These are phyloP conservation scores for Catocala nupta DNA, from an alignment of 2,888 invertebrate genomes.

Conservation along the genomic window DNA sequence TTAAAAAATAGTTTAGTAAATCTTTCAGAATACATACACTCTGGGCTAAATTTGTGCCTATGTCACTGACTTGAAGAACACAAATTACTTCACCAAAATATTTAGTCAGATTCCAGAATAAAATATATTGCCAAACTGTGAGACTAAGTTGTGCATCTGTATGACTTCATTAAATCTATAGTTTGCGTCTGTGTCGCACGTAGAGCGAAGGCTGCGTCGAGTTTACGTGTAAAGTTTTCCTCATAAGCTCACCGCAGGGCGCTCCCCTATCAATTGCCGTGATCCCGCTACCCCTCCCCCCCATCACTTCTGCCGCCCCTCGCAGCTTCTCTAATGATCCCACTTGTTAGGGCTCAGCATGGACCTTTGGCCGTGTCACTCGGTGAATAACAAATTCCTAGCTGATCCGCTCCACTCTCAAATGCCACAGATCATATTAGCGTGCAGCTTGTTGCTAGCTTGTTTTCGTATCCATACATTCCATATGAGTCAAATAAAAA, in stretches of 20 bases:
- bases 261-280: constrained; percentile 84
- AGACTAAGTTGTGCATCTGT: constrained; percentile 52
- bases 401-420: constrained; percentile 70
- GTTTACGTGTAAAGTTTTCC: constrained; percentile 84
- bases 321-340: constrained; percentile 80
- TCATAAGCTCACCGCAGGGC: constrained; percentile 80
- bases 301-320: constrained; percentile 50
- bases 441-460: constrained; percentile 34
- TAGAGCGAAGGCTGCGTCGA: constrained; percentile 62
- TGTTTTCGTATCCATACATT: too few relatives aligned
- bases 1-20: too few relatives aligned
- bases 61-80: not conserved
- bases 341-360: constrained; percentile 85
- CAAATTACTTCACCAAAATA: constrained; percentile 1
- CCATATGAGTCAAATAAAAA: too few relatives aligned
- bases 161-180: constrained; percentile 69
- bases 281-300: constrained; percentile 45
- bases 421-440: constrained; percentile 61
- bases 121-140: constrained; percentile 22
- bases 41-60: too few relatives aligned
- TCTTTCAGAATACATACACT: too few relatives aligned
- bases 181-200: constrained; percentile 53
- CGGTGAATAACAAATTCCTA: constrained; percentile 85
- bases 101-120: not conserved
- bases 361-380: constrained; percentile 83